Conservation (phyloP, 2,888 invertebrate genomes). For the Melieria picta region DNA sequence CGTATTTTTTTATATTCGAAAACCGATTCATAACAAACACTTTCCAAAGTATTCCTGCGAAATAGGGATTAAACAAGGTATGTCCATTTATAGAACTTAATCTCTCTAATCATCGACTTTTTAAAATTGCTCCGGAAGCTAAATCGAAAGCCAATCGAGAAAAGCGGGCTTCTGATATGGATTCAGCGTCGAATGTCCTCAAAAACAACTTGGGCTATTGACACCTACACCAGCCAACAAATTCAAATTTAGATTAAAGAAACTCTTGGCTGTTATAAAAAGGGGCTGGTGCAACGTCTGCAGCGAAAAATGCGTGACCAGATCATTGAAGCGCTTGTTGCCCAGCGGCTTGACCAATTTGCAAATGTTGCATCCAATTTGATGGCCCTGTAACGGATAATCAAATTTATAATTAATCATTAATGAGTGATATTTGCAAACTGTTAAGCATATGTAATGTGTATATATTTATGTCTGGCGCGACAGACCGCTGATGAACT, state of each 20-base stretch:
- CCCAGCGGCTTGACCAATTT: conserved; percentile 60
- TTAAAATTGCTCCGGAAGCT: too few relatives aligned
- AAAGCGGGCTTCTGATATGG: too few relatives aligned
- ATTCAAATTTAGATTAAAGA: conserved; percentile 61
- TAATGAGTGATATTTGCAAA: conserved; percentile 1
- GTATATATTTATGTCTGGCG: background rate
- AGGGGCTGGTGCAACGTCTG: conserved; percentile 64
- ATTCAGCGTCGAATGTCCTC: too few relatives aligned
- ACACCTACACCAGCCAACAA: conserved; percentile 59
- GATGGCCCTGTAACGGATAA: conserved; percentile 55
- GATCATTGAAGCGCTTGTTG: conserved; percentile 59
- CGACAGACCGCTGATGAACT: background rate
- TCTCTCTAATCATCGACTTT: too few relatives aligned
- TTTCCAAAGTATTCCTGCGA: too few relatives aligned
- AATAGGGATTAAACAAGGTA: too few relatives aligned
- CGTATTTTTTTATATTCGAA: too few relatives aligned
- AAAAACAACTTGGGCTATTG: background rate
- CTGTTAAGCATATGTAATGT: background rate
- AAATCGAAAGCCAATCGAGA: too few relatives aligned
- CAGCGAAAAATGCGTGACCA: conserved; percentile 62
- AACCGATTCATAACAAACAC: too few relatives aligned
- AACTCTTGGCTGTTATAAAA: conserved; percentile 62
- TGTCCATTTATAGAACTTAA: too few relatives aligned
- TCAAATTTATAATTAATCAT: background rate
- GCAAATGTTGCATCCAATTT: conserved; percentile 61